Conservation (phyloP, 2,797 vertebrate genomes). For the Etheostoma perlongum region DNA sequence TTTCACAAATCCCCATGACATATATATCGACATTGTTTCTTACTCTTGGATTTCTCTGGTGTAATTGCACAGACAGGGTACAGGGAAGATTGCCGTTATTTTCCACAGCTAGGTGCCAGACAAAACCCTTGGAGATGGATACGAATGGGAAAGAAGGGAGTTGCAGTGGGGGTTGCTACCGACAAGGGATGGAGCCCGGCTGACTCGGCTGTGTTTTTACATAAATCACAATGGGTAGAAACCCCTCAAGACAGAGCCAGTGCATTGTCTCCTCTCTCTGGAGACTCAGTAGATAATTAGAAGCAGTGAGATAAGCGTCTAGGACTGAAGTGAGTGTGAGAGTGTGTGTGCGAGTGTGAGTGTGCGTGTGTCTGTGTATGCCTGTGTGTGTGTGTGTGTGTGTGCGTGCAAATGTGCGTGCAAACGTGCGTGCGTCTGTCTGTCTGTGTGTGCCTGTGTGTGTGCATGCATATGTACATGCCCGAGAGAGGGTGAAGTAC, state of each 20-base stretch:
- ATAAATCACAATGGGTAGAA: constrained; percentile 77
- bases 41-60: constrained; percentile 46
- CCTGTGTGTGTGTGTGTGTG: constrained; percentile 19
- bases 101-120: constrained; percentile 59
- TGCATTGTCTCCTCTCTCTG: constrained; percentile 70
- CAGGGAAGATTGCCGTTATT: constrained; percentile 56
- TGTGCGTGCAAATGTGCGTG: constrained; percentile 1
- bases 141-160: constrained; percentile 41
- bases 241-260: constrained; percentile 66
- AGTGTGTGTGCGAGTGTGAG: constrained; percentile 23
- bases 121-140: constrained; percentile 68
- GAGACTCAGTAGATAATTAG: constrained; percentile 66
- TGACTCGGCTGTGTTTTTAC: constrained; percentile 70
- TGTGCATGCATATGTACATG: neutral
- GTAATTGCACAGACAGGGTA: constrained; percentile 57
- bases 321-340: constrained; percentile 26
- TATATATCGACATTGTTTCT: constrained; percentile 51
- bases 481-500: constrained; percentile 52
- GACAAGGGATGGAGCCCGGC: constrained; percentile 53
- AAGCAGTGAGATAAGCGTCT: constrained; percentile 73
- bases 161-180: constrained; percentile 36
- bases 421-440: neutral
- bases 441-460: constrained; percentile 6
- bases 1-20: constrained; percentile 52
- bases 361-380: constrained; percentile 29